Base-by-base conservation (phyloP, 2,888 invertebrate species). In the Sussaba pulchella region DNA sequence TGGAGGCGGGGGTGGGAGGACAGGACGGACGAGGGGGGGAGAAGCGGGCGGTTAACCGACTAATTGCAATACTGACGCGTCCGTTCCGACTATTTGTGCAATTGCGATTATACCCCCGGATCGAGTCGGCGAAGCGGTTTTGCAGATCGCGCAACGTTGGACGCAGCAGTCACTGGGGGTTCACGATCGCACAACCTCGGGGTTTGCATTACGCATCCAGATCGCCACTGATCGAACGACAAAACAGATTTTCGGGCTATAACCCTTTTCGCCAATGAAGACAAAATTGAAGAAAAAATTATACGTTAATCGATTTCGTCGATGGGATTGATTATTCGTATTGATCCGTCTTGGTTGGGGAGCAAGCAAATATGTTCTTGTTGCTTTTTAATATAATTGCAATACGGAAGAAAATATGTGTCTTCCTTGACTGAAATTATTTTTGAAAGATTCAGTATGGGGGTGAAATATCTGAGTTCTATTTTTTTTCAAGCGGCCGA, bases 11-110 rank as follows among this genome's bases (percentile, higher is more conserved):
- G 61, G 43, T 26, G 67, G 24, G n/a, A 4, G 50, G n/a, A n/a
- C n/a, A n/a, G n/a, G n/a, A n/a, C n/a, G n/a, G n/a, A n/a, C n/a
- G n/a, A n/a, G 45, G 24, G 26, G 21, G 61, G 41, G 61, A 75
- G 69, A 64, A 67, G 63, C 50, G 75, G 79, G 82, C 77, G 91
- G 90, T 91, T 90, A 89, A 91, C 89, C 91, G 85, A 89, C 90
- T 89, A 91, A 91, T 91, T 90, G 88, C 90, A 89, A 90, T 89
- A 89, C 86, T 87, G 89, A 88, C 88, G 88, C 87, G 87, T 83
- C 85, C 84, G 83, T 81, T 85, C 79, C 81, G 85, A 88, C 88
- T 88, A 89, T 90, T 88, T 86, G 88, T 84, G 87, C 88, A 87
- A 89, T 88, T 86, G 85, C 85, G 81, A 88, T 89, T 87, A 89